Evolutionary conservation across 2,888 invertebrate species (phyloP).

Genomic region (Clanis bilineata): DNA sequence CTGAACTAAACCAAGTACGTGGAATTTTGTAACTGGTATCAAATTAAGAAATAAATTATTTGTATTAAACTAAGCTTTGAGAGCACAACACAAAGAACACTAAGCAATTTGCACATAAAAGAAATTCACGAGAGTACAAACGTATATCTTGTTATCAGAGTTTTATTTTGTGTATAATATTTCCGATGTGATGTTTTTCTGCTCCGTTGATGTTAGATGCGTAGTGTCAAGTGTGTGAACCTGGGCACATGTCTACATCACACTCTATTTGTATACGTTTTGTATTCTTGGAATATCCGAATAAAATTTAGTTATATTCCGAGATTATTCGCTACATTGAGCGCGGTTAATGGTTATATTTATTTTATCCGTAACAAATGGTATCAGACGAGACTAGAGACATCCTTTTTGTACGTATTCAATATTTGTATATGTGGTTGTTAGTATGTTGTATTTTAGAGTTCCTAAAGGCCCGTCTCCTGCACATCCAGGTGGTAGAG

Average conservation of each 20-base stretch:
- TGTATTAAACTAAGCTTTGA: no score
- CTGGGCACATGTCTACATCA: background rate
- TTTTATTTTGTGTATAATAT: conserved; percentile 5
- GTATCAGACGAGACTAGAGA: background rate
- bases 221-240: conserved; percentile 9
- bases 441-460: no score
- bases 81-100: background rate
- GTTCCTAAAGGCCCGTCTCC: no score
- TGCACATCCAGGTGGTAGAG: no score
- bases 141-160: conserved; percentile 2
- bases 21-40: no score
- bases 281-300: background rate
- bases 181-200: conserved; percentile 3
- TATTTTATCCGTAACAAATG: background rate
- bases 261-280: conserved; percentile 3
- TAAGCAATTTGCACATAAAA: background rate
- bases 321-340: conserved; percentile 9
- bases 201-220: conserved; percentile 12
- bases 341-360: background rate
- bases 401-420: background rate
- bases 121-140: background rate
- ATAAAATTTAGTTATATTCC: conserved; percentile 1
- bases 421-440: no score
- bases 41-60: background rate
- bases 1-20: no score